Evolutionary conservation across 2,797 vertebrate genomes (phyloP).

Genomic region (Dallia pectoralis): DNA sequence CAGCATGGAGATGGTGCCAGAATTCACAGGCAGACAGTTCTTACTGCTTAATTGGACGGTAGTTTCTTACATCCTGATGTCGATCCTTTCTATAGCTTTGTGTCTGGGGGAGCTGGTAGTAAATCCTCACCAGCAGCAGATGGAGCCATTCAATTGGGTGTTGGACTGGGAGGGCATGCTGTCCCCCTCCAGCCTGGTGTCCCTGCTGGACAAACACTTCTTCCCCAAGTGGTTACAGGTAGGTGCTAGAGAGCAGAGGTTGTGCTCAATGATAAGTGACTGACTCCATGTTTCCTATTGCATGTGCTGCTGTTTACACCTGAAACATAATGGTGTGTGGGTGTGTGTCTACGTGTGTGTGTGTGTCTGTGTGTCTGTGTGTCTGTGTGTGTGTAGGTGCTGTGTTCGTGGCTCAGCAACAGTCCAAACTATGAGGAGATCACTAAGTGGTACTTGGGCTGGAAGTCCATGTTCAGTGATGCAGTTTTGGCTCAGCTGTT

Average conservation of each 20-base stretch:
- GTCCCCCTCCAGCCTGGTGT: constrained; percentile 89
- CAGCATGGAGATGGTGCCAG: not conserved
- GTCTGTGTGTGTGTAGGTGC: constrained; percentile 75
- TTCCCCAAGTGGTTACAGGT: constrained; percentile 99
- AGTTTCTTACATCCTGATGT: not conserved
- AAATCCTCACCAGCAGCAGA: constrained; percentile 97
- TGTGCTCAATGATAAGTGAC: not conserved
- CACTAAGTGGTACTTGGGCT: constrained; percentile 97
- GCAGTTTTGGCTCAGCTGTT: constrained; percentile 85
- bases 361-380: not conserved
- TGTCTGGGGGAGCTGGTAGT: constrained; percentile 92
- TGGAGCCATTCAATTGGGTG: constrained; percentile 97
- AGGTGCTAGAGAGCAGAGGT: constrained; percentile 29
- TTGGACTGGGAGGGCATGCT: constrained; percentile 98
- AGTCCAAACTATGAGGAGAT: constrained; percentile 98
- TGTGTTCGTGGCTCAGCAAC: constrained; percentile 97
- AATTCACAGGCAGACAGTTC: not conserved
- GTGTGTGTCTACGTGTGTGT: too few species aligned
- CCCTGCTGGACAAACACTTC: constrained; percentile 94
- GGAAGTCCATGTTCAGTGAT: constrained; percentile 97
- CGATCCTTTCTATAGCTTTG: constrained; percentile 73
- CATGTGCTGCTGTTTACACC: not conserved
- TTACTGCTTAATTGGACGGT: not conserved
- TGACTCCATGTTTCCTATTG: not conserved
- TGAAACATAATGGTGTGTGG: not conserved